phyloP scores from a whole-genome alignment of 2,888 invertebrate species.

The Calliopum simillimum region DNA sequence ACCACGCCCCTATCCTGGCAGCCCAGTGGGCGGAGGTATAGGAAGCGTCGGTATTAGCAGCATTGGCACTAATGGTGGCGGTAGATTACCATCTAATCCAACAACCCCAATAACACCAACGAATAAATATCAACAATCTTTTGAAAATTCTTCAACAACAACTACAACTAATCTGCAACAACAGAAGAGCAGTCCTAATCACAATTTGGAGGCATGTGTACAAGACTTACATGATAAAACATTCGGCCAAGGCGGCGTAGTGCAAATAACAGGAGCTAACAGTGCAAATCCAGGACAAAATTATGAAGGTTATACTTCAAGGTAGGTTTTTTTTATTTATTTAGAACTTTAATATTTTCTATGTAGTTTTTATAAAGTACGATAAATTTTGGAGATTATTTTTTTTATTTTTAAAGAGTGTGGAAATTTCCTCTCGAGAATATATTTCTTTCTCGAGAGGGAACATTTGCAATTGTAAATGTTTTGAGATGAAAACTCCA shows the following conservation, averaged over 20 bases:
- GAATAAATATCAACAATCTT: constrained; percentile 60
- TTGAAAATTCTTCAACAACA: constrained; percentile 56
- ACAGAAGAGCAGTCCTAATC: constrained; percentile 48
- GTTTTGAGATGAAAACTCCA: too few relatives aligned
- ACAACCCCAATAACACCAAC: constrained; percentile 57
- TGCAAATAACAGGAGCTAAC: constrained; percentile 54
- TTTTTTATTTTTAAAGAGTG: neutral
- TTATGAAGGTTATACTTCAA: constrained; percentile 77
- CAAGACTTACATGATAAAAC: constrained; percentile 68
- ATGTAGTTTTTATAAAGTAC: neutral
- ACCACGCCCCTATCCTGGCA: constrained; percentile 67
- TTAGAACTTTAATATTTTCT: neutral
- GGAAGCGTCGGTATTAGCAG: constrained; percentile 19
- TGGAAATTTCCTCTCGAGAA: too few relatives aligned
- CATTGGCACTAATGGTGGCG: constrained; percentile 49
- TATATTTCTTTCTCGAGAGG: too few relatives aligned
- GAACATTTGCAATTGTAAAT: too few relatives aligned
- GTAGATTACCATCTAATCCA: constrained; percentile 42
- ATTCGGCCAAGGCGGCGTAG: constrained; percentile 65
- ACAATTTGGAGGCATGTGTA: constrained; percentile 66
- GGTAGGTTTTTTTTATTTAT: constrained; percentile 66
- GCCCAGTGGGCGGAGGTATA: constrained; percentile 50
- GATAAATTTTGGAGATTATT: neutral
- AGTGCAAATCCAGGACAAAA: constrained; percentile 65
- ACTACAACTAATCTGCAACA: constrained; percentile 46